Evolutionary conservation across 2,113 vertebrate genomes (phyloP), one percentile per base, ranked within the genome.

Genomic region (Macrotus californicus): DNA sequence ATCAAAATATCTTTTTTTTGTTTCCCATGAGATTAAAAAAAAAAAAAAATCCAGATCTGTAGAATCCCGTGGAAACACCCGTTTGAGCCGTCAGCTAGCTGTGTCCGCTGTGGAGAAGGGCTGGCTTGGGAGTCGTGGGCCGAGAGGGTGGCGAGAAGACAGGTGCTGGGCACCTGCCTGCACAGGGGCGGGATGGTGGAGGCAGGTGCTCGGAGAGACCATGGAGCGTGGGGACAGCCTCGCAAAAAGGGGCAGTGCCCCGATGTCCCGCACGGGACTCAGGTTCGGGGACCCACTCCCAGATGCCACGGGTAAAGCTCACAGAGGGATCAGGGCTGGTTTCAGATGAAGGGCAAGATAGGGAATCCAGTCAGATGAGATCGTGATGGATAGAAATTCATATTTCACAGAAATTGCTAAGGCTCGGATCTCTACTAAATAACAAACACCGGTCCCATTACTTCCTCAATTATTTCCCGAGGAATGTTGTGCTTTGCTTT

Each of bases 401-500:
- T 0, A 6, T 6, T 21, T 15, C 10, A 26, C 80, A n/a, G 13
- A 22, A 64, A 24, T 75, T 7, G 7, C 0, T 1, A 1, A 18
- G 64, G 46, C 24, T 43, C n/a, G 64, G 89, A 14, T 80, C 21
- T 31, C 84, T 2, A 3, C 70, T 50, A 16, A 59, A 31, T 4
- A 5, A 1, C 34, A 22, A 29, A 6, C 14, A 82, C 54, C 10
- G 64, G 36, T 89, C 89, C 76, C 70, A 88, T 92, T 50, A 48
- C 21, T 86, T 94, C 70, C 34, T 48, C 14, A 89, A 12, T 80
- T 19, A 89, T 86, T 7, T 3, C 89, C 92, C 26, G 59, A 21
- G 2, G 89, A 46, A 41, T 72, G 64, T 75, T 24, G 46, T 41
- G 34, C 48, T 89, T 91, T 56, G 89, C 94, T 96, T 94, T 83